These are phyloP conservation scores for Tachycineta bicolor DNA, from an alignment of 2,113 vertebrate species.

Conservation along the genomic window DNA sequence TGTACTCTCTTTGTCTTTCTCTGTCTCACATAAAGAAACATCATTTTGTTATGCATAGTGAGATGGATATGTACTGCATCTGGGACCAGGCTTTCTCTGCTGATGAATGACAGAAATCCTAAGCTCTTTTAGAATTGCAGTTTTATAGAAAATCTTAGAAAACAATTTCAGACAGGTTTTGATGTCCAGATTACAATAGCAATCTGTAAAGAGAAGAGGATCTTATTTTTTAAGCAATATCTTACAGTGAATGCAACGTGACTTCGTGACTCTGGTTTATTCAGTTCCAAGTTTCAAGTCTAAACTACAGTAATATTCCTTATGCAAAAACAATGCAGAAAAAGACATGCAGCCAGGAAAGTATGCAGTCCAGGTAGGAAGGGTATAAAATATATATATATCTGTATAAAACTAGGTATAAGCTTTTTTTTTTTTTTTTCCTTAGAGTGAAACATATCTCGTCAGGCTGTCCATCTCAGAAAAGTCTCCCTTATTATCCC, in stretches of 20 bases:
- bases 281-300: background rate
- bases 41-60: background rate
- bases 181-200: background rate
- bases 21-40: background rate
- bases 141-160: background rate
- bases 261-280: background rate
- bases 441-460: background rate
- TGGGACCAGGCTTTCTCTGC: background rate
- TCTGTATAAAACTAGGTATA: background rate
- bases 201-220: background rate
- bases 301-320: background rate
- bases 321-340: background rate
- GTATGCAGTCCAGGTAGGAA: background rate
- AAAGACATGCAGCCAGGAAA: background rate
- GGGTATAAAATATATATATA: background rate
- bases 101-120: background rate
- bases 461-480: background rate
- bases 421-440: background rate
- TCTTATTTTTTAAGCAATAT: background rate
- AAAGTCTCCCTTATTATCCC: background rate
- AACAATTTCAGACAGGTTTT: constrained; percentile 5
- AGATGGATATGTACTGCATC: background rate
- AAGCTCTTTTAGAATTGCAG: background rate
- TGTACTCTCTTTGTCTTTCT: background rate
- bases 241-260: background rate